Evolutionary conservation across 2,797 vertebrate genomes (phyloP).

Genomic region (Smutsia gigantea): DNA sequence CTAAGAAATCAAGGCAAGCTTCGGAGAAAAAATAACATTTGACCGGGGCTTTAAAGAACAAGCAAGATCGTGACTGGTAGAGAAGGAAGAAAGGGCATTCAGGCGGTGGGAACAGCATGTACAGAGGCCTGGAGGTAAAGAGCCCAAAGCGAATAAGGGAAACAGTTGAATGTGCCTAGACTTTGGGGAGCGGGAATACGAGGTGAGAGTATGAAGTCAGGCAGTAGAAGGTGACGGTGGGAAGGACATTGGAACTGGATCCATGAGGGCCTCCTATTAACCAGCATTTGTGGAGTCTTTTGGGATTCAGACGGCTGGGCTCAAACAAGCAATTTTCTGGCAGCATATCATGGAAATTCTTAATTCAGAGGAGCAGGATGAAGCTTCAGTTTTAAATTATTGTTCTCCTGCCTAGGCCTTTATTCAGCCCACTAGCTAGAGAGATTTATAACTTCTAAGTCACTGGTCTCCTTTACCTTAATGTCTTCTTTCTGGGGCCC

Average conservation of each 20-base stretch:
- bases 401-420: slow-evolving; percentile 13
- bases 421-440: not conserved
- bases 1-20: slow-evolving; percentile 28
- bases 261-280: not conserved
- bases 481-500: not conserved
- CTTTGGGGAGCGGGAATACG: not conserved
- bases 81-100: not conserved
- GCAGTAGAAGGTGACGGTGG: not conserved
- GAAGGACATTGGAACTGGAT: not conserved
- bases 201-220: not conserved
- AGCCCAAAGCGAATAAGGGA: not conserved
- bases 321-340: slow-evolving; percentile 6
- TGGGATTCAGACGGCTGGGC: not conserved
- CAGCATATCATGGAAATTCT: slow-evolving; percentile 21
- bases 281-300: not conserved
- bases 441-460: not conserved
- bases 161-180: not conserved
- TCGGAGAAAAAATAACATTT: not conserved
- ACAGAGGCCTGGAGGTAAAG: not conserved
- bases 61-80: not conserved
- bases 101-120: not conserved
- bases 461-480: not conserved
- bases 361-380: slow-evolving; percentile 42
- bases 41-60: not conserved
- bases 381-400: slow-evolving; percentile 31